Conservation (phyloP, 2,888 invertebrate genomes). For the Galeopsomyia nigrocyanea region DNA sequence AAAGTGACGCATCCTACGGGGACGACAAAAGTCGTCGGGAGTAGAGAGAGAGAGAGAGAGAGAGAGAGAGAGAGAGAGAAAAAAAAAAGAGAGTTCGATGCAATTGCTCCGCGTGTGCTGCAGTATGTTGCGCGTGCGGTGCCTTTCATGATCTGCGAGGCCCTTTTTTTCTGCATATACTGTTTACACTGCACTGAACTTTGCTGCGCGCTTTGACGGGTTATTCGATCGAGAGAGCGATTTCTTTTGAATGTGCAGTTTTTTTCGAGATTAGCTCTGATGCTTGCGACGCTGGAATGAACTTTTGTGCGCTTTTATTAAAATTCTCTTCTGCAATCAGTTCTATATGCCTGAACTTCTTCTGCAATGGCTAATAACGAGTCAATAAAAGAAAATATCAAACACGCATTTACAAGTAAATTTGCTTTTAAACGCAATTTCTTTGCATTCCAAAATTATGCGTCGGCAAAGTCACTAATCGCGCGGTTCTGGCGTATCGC, state of each 20-base stretch:
- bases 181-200: slow-evolving; percentile 21
- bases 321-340: too few relatives aligned
- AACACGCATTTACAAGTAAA: too few relatives aligned
- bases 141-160: slow-evolving; percentile 18
- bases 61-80: slow-evolving; percentile 11
- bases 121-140: background rate
- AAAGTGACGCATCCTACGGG: slow-evolving; percentile 58
- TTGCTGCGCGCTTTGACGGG: background rate
- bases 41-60: background rate
- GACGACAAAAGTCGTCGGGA: slow-evolving; percentile 23
- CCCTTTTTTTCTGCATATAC: slow-evolving; percentile 18
- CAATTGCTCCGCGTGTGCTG: slow-evolving; percentile 41
- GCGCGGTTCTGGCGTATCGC: too few relatives aligned
- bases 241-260: background rate
- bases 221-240: background rate
- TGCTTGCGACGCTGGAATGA: too few relatives aligned
- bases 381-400: too few relatives aligned
- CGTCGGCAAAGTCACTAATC: too few relatives aligned
- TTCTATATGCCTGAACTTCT: too few relatives aligned
- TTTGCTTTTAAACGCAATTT: too few relatives aligned
- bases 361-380: too few relatives aligned
- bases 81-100: slow-evolving; percentile 35
- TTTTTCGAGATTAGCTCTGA: too few relatives aligned
- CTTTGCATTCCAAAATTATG: too few relatives aligned
- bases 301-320: too few relatives aligned